phyloP scores from a whole-genome alignment of 2,888 invertebrate species.

The Pristionchus fissidentatus region DNA sequence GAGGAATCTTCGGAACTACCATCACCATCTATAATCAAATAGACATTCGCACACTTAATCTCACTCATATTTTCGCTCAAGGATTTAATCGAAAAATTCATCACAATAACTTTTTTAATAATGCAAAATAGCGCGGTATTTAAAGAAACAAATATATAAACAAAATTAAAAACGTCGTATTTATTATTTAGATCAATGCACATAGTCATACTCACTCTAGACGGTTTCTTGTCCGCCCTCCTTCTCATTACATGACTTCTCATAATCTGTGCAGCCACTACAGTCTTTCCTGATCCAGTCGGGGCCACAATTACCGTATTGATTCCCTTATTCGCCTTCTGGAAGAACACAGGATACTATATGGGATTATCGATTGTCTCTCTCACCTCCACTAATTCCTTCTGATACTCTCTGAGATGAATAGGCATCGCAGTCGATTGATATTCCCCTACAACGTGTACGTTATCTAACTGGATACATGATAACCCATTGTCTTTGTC shows the following conservation, averaged over 20 bases:
- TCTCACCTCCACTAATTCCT: slow-evolving; percentile 12
- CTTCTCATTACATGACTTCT: slow-evolving; percentile 60
- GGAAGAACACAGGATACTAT: background rate
- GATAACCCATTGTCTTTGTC: background rate
- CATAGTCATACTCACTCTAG: slow-evolving; percentile 52
- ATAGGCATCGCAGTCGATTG: slow-evolving; percentile 10
- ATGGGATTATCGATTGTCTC: background rate
- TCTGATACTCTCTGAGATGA: background rate
- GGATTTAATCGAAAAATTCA: too few species aligned
- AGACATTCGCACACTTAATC: too few species aligned
- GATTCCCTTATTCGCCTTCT: slow-evolving; percentile 56
- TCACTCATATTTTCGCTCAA: too few species aligned
- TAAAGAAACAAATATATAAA: background rate
- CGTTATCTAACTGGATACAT: background rate
- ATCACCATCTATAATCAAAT: slow-evolving; percentile 61
- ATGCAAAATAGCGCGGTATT: background rate
- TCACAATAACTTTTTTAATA: background rate
- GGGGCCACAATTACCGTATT: slow-evolving; percentile 73
- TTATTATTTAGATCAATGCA: too few species aligned
- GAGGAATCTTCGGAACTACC: slow-evolving; percentile 72
- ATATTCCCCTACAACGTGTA: background rate
- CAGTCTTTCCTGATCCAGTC: slow-evolving; percentile 73
- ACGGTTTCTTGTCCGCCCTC: slow-evolving; percentile 47
- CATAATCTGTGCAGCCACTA: slow-evolving; percentile 70
- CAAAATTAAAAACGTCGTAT: background rate